A percentile compares a stretch with the other conserved stretches of the same genome.
These are phyloP conservation scores for Pocillopora grandis DNA, from an alignment of 92 coral and sea anemone species.

Conservation along the genomic window DNA sequence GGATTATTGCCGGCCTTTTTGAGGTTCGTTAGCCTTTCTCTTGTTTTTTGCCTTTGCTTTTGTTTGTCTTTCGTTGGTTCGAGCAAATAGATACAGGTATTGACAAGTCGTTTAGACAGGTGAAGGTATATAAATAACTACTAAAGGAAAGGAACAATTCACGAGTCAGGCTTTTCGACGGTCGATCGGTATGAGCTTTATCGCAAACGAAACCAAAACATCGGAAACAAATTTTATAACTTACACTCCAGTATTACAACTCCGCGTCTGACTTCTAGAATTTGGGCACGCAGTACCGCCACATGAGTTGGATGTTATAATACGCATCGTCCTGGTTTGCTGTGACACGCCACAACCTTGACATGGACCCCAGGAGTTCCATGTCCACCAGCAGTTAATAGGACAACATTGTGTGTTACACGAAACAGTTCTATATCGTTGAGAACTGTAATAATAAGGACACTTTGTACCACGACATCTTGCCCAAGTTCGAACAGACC, in stretches of 20 bases:
- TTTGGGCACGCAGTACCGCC: slow-evolving; percentile 60
- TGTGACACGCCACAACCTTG: slow-evolving; percentile 40
- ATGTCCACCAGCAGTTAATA: slow-evolving; percentile 40
- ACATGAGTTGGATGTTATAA: background rate
- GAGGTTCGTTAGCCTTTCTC: no score
- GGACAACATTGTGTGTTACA: slow-evolving; percentile 57
- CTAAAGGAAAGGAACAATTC: no score
- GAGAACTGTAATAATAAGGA: background rate
- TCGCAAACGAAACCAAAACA: background rate
- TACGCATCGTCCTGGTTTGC: slow-evolving; percentile 46
- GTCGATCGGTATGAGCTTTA: no score
- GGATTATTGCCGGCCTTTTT: no score
- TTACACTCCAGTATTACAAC: slow-evolving; percentile 80
- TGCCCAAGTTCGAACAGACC: background rate
- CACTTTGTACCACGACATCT: slow-evolving; percentile 42
- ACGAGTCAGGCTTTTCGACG: no score
- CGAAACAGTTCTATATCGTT: background rate
- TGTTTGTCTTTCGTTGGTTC: no score
- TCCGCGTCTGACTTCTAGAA: slow-evolving; percentile 23
- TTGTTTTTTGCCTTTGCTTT: no score
- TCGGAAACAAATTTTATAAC: background rate
- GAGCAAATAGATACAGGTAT: no score
- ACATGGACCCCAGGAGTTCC: slow-evolving; percentile 61
- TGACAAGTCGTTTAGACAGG: no score
- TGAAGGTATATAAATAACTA: no score